Base-by-base conservation (phyloP, 23 tunicate genomes). In the Diplosoma virens region DNA sequence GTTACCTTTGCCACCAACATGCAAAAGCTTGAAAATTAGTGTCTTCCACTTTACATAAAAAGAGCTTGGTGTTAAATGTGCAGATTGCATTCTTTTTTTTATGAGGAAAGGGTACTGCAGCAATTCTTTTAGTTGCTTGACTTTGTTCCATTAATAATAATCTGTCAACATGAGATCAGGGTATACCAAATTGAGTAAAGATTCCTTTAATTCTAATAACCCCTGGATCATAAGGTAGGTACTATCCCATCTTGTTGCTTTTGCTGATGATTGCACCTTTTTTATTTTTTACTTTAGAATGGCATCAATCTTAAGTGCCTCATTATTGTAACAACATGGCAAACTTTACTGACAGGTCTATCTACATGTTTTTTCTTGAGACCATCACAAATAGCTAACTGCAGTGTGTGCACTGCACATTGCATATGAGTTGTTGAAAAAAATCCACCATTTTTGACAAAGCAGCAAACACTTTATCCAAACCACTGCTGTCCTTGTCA, bases 391-490 rank as follows among this genome's bases (percentile, higher is more conserved):
- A 58, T 58, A 58, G 65, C 65, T 58, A 58, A 58, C 65, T 58
- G 65, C 65, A 58, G 65, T 58, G 65, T 58, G n/a, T 58, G 65
- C 65, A 58, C n/a, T n/a, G n/a, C n/a, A n/a, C n/a, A n/a, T n/a
- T n/a, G n/a, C n/a, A n/a, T n/a, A n/a, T n/a, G n/a, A n/a, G n/a
- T n/a, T n/a, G n/a, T 16, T 46, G 52, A 11, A 46, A 46, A 46
- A 46, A 46, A 11, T 46, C 52, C 16, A 46, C 52, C 52, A 46
- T 46, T 46, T 16, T 16, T 46, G 52, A 46, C 52, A 46, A 46
- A 46, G 52, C 52, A 46, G 11, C 52, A 46, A 46, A 46, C 16
- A 11, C 52, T 58, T 58, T 23, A 58, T 58, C 26, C 26, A 58
- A 58, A 58, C 26, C 65, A 9, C 65, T 58, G 65, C 7, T 18